Conservation (phyloP, 2,113 vertebrate species). For the Polyodon spathula region DNA sequence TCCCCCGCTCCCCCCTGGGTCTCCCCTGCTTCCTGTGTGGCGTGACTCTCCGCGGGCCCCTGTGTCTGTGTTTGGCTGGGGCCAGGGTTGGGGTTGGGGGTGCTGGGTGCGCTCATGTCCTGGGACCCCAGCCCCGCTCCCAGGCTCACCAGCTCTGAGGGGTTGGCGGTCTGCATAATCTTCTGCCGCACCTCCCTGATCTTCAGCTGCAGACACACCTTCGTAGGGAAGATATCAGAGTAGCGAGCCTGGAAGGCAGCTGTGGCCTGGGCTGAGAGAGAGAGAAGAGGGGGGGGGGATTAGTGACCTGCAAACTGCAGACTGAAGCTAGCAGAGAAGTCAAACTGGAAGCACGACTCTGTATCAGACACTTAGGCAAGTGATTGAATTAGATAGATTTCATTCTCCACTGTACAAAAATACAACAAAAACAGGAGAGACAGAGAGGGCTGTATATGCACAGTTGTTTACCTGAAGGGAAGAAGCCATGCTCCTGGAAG, state of each 20-base stretch:
- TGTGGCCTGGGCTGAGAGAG: conserved; percentile 71
- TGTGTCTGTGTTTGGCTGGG: conserved; percentile 47
- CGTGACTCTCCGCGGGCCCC: conserved; percentile 30
- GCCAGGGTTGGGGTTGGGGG: conserved; percentile 31
- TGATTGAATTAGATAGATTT: neutral
- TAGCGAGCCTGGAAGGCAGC: conserved; percentile 84
- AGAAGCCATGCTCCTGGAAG: conserved; percentile 89
- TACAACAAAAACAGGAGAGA: too few relatives aligned
- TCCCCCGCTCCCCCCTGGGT: conserved; percentile 37
- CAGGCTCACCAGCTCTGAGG: conserved; percentile 50
- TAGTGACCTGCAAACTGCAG: neutral
- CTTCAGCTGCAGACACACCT: conserved; percentile 85
- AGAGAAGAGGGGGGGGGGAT: neutral
- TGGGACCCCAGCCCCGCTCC: conserved; percentile 14
- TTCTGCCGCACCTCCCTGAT: conserved; percentile 89
- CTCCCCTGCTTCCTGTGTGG: conserved; percentile 37
- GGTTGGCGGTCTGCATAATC: conserved; percentile 84
- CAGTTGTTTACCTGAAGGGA: conserved; percentile 66
- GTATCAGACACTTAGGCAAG: too few relatives aligned
- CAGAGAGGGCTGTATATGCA: neutral
- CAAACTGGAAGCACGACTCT: neutral
- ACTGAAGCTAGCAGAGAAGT: neutral
- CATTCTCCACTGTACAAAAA: neutral
- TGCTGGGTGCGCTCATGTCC: conserved; percentile 16
- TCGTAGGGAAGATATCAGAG: conserved; percentile 83